phyloP scores from a whole-genome alignment of 2,797 vertebrate genomes.

The Micrastur ruficollis region DNA sequence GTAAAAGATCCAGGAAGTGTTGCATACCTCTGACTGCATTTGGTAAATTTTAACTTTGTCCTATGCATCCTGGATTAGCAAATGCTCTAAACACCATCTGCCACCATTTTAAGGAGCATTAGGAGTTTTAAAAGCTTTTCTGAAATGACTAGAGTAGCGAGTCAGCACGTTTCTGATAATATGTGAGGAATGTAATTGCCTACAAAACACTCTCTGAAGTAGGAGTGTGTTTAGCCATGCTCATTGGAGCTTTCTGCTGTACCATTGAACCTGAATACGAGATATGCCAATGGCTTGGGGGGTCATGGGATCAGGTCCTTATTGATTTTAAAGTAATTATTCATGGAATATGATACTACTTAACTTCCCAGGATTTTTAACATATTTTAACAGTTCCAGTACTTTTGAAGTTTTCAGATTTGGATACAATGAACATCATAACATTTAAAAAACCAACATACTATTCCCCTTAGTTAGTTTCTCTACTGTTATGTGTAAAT shows the following conservation, averaged over 20 bases:
- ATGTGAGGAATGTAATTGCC: neutral
- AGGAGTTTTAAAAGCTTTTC: neutral
- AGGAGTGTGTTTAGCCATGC: neutral
- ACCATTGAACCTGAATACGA: neutral
- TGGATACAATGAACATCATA: neutral
- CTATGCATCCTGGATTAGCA: neutral
- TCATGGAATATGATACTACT: neutral
- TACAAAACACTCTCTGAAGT: neutral
- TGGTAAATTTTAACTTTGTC: neutral
- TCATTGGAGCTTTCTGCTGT: neutral
- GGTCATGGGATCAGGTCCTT: neutral
- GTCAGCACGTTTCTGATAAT: neutral
- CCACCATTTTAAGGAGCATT: neutral
- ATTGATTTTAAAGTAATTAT: neutral
- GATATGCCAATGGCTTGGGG: neutral
- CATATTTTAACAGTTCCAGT: neutral
- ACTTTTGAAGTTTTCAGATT: neutral
- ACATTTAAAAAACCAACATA: neutral
- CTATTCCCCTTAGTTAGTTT: neutral
- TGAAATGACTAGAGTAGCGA: neutral
- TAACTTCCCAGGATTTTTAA: neutral
- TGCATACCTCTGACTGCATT: neutral
- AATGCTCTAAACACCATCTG: neutral
- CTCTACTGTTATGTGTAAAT: conserved; percentile 38
- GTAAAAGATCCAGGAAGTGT: neutral